These are phyloP conservation scores for Gymnogyps californianus DNA, from an alignment of 2,113 vertebrate species.

Conservation along the genomic window DNA sequence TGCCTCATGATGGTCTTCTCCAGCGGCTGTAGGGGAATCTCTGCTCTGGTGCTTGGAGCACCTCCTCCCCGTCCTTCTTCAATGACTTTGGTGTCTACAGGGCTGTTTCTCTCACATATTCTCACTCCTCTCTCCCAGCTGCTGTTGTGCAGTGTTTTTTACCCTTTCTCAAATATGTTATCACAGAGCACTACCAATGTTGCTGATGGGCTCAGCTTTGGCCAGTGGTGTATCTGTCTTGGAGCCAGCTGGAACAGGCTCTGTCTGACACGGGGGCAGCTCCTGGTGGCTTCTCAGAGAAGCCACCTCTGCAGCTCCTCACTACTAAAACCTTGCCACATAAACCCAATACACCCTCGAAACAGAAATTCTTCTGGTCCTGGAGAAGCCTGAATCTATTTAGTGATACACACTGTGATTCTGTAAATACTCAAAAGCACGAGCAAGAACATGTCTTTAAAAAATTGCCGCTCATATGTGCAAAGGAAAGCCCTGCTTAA, in stretches of 20 bases:
- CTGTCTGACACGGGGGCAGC: too few relatives aligned
- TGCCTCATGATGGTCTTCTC: not conserved
- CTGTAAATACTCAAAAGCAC: not conserved
- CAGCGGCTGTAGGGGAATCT: not conserved
- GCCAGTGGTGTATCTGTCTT: too few relatives aligned
- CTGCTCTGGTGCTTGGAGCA: too few relatives aligned
- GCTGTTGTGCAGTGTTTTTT: too few relatives aligned
- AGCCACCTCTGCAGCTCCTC: not conserved
- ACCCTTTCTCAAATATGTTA: too few relatives aligned
- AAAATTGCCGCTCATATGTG: fast-evolving
- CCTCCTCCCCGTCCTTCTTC: not conserved
- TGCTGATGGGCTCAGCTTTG: too few relatives aligned
- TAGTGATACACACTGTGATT: not conserved
- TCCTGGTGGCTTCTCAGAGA: too few relatives aligned
- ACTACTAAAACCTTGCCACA: not conserved
- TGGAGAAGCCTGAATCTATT: not conserved
- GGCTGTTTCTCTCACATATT: not conserved
- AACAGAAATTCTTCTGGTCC: not conserved
- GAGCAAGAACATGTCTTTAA: not conserved
- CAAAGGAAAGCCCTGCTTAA: not conserved
- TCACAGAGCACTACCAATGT: too few relatives aligned
- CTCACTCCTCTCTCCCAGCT: not conserved
- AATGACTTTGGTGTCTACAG: not conserved
- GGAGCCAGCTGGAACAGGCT: too few relatives aligned
- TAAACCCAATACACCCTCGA: not conserved